phyloP scores from a whole-genome alignment of 2,113 vertebrate species.

The Tauraco erythrolophus region DNA sequence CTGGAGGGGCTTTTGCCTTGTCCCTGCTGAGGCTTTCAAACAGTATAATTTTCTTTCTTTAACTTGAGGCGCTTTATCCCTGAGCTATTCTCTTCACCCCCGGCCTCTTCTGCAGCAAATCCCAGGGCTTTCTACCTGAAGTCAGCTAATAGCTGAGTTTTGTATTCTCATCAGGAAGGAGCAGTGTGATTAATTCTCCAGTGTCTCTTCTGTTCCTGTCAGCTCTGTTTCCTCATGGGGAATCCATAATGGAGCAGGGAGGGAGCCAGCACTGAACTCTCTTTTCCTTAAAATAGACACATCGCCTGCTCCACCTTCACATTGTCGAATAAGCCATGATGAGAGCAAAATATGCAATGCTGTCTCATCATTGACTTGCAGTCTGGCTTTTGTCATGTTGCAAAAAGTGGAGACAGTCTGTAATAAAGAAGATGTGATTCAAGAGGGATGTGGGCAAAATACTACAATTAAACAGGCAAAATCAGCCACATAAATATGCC shows the following conservation, averaged over 20 bases:
- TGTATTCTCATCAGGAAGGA: slow-evolving; percentile 13
- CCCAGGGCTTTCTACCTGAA: neutral
- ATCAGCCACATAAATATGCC: neutral
- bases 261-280: neutral
- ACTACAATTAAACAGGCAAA: neutral
- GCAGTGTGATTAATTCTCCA: slow-evolving; percentile 17
- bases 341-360: neutral
- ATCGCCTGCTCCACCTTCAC: neutral
- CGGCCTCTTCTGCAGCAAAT: neutral
- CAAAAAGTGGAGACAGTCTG: neutral
- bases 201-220: neutral
- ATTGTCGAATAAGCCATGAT: neutral
- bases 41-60: neutral
- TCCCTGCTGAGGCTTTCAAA: neutral
- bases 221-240: neutral
- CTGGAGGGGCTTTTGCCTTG: neutral
- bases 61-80: neutral
- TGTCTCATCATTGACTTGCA: neutral
- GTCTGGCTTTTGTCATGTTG: neutral
- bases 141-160: neutral
- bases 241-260: neutral
- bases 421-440: neutral
- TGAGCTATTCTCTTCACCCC: neutral
- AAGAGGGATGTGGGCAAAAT: neutral
- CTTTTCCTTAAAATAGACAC: slow-evolving; percentile 21